These are phyloP conservation scores for Pseudeuparius sepicola DNA, from an alignment of 2,888 invertebrate species.

Conservation along the genomic window DNA sequence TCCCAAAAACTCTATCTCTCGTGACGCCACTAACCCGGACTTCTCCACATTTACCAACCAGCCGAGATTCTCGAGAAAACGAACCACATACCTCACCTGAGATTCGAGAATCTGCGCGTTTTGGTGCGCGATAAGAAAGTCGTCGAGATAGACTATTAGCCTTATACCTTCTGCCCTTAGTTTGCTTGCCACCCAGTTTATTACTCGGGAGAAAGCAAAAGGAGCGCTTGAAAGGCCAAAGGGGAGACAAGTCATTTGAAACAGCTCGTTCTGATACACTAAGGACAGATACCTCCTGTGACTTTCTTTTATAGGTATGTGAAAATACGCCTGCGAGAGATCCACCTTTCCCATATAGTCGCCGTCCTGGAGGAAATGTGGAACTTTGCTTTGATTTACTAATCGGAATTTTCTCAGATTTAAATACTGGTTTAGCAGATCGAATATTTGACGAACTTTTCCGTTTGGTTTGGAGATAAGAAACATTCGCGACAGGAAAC, in stretches of 20 bases:
- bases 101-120: conserved; percentile 1
- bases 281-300: conserved; percentile 17
- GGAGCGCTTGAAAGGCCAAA: conserved; percentile 20
- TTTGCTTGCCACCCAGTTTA: conserved; percentile 16
- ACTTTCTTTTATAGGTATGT: conserved; percentile 13
- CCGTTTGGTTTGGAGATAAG: conserved; percentile 7
- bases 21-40: conserved; percentile 1
- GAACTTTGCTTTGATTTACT: too few relatives aligned
- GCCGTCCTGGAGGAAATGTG: too few relatives aligned
- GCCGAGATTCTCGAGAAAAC: conserved; percentile 14
- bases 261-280: conserved; percentile 11
- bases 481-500: conserved; percentile 9
- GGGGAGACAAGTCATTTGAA: conserved; percentile 19
- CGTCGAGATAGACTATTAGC: conserved; percentile 20
- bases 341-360: too few relatives aligned
- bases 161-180: conserved; percentile 14
- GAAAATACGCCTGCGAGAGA: too few relatives aligned
- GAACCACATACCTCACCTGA: conserved; percentile 6
- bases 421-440: too few relatives aligned
- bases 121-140: conserved; percentile 18
- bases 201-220: conserved; percentile 12
- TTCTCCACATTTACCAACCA: conserved; percentile 15
- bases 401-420: too few relatives aligned
- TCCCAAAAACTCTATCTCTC: conserved; percentile 8
- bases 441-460: too few relatives aligned